These are phyloP conservation scores for Gymnodraco acuticeps DNA, from an alignment of 2,797 vertebrate genomes.

Conservation along the genomic window DNA sequence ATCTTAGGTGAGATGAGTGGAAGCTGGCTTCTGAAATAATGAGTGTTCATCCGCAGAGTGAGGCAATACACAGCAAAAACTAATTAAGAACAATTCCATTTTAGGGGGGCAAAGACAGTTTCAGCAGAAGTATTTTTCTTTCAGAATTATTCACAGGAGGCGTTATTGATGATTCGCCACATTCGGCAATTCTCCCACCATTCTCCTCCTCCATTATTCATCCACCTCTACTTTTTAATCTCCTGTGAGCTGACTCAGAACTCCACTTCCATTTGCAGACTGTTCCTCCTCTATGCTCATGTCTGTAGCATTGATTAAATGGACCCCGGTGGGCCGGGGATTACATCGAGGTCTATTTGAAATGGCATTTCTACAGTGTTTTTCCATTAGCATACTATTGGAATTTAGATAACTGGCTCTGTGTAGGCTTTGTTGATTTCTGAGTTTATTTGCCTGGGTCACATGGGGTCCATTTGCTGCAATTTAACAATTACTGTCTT, in stretches of 20 bases:
- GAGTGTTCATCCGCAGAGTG: slow-evolving; percentile 57
- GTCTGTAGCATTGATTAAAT: slow-evolving; percentile 88
- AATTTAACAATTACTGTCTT: slow-evolving; percentile 75
- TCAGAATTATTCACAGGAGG: slow-evolving; percentile 81
- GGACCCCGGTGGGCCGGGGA: slow-evolving; percentile 81
- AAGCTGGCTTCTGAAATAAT: slow-evolving; percentile 60
- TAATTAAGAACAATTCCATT: slow-evolving; percentile 80
- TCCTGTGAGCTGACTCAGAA: slow-evolving; percentile 88
- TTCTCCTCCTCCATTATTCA: slow-evolving; percentile 87
- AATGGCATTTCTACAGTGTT: slow-evolving; percentile 80
- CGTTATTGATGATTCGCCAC: slow-evolving; percentile 87
- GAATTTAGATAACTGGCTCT: slow-evolving; percentile 77
- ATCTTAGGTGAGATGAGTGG: slow-evolving; percentile 46
- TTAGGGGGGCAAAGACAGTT: slow-evolving; percentile 66
- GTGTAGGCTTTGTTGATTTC: slow-evolving; percentile 68
- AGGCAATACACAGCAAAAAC: slow-evolving; percentile 70
- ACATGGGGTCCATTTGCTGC: slow-evolving; percentile 74
- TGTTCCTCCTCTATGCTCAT: slow-evolving; percentile 82
- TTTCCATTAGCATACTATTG: slow-evolving; percentile 79
- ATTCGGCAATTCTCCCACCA: slow-evolving; percentile 84
- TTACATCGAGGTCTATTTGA: slow-evolving; percentile 85
- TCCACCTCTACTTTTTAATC: slow-evolving; percentile 87
- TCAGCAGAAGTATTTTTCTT: slow-evolving; percentile 74
- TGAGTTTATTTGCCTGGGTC: slow-evolving; percentile 67
- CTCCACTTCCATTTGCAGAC: slow-evolving; percentile 85